phyloP scores from a whole-genome alignment of 2,888 invertebrate species.

The Yponomeuta evonymella region DNA sequence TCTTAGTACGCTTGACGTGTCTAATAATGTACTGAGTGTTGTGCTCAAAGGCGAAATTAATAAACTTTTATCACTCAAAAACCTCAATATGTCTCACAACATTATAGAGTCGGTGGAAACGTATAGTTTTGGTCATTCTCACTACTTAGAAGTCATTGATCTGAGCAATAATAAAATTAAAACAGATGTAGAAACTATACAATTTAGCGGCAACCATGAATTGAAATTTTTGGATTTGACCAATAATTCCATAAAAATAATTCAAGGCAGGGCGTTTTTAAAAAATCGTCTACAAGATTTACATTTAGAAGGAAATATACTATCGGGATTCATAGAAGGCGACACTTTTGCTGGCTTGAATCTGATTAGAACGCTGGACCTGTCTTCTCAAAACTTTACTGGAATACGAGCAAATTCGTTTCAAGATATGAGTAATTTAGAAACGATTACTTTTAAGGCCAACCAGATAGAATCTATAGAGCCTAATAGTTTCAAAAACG shows the following conservation, averaged over 20 bases:
- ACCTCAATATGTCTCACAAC: slow-evolving; percentile 52
- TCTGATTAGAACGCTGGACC: slow-evolving; percentile 37
- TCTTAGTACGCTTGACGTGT: slow-evolving; percentile 42
- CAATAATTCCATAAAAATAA: slow-evolving; percentile 41
- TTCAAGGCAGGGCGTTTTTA: slow-evolving; percentile 46
- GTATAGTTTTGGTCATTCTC: slow-evolving; percentile 47
- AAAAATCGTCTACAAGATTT: slow-evolving; percentile 39
- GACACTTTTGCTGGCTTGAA: slow-evolving; percentile 45
- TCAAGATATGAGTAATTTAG: slow-evolving; percentile 32
- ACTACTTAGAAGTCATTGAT: slow-evolving; percentile 40
- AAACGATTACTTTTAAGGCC: slow-evolving; percentile 44
- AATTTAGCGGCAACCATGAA: slow-evolving; percentile 45
- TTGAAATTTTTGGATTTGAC: slow-evolving; percentile 44
- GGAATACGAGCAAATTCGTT: slow-evolving; percentile 42
- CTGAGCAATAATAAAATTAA: slow-evolving; percentile 49
- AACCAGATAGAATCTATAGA: slow-evolving; percentile 43
- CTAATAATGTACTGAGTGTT: slow-evolving; percentile 40
- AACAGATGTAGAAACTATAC: slow-evolving; percentile 37
- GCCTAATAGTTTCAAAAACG: slow-evolving; percentile 37
- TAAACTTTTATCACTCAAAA: slow-evolving; percentile 37
- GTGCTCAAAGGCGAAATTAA: slow-evolving; percentile 47
- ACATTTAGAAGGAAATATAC: slow-evolving; percentile 46
- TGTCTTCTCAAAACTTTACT: slow-evolving; percentile 42
- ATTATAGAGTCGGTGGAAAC: slow-evolving; percentile 42
- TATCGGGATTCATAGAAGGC: slow-evolving; percentile 39